phyloP scores from a whole-genome alignment of 2,113 vertebrate species.

The Hassar affinis region DNA sequence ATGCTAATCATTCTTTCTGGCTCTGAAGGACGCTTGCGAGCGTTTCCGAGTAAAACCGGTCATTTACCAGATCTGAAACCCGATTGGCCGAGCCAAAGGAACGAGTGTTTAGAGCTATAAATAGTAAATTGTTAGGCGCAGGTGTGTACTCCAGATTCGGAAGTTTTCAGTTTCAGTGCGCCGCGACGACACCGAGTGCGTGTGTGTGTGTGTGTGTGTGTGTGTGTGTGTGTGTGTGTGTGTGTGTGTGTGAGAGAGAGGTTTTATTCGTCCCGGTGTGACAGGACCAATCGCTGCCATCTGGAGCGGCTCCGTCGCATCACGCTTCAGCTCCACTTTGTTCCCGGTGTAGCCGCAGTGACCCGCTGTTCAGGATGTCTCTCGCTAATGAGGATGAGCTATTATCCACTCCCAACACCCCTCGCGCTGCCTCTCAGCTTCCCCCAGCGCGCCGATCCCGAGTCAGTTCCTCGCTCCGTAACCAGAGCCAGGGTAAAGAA shows the following conservation, averaged over 20 bases:
- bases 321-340: not conserved
- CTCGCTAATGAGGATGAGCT: conserved; percentile 48
- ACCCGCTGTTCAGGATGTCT: conserved; percentile 44
- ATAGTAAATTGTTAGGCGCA: not conserved
- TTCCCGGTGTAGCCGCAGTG: conserved; percentile 40
- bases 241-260: too few species aligned
- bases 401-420: conserved; percentile 44
- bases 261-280: not conserved
- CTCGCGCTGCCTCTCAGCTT: conserved; percentile 6
- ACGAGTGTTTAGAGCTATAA: not conserved
- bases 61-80: too few species aligned
- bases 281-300: not conserved
- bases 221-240: too few species aligned
- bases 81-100: too few species aligned
- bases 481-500: not conserved
- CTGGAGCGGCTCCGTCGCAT: not conserved
- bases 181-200: too few species aligned
- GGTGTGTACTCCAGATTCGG: not conserved
- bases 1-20: not conserved
- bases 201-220: too few species aligned
- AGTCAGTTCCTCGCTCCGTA: not conserved
- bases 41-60: too few species aligned
- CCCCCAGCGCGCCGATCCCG: not conserved
- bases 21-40: not conserved
- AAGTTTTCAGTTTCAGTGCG: too few species aligned